Evolutionary conservation across 2,113 vertebrate genomes (phyloP), one percentile per base, ranked within the genome.

Genomic region (Trichechus manatus): DNA sequence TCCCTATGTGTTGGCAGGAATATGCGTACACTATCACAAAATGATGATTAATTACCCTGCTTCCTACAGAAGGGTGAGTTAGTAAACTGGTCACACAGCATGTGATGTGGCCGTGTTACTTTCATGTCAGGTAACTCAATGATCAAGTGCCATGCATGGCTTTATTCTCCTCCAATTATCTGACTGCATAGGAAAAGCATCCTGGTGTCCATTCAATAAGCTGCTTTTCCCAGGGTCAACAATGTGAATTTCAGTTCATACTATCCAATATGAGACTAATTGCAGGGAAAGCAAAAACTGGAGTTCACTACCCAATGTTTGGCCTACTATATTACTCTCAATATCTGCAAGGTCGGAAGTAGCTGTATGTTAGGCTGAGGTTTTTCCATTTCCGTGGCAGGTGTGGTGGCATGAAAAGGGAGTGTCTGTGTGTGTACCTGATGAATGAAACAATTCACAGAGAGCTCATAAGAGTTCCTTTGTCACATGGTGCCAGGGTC

Each of bases 31-130:
- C 93, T 97, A 39, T 91, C 93, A 94, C 84, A 97, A 97, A 98
- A 97, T 97, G 96, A 96, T 98, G 98, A 98, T 98, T 97, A 98
- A 97, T 98, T 98, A 95, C 96, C 92, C 20, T 70, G 77, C 95
- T 89, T 98, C 92, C 96, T 97, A 94, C 95, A 97, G 96, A 96
- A 97, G 97, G 31, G 36, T 86, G 87, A 94, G 95, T 98, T 98
- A 97, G 95, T 96, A 97, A 98, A 97, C 96, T 91, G 98, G 96
- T 98, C 98, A 98, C 98, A 98, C 95, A 97, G 83, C 14, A 0
- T 80, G 91, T 95, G 96, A 93, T 44, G 44, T 96, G 94, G 86
- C 97, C 94, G 83, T 94, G 91, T 97, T 95, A 95, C 96, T 97
- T 98, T 97, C 96, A 94, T 95, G 96, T 98, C 98, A 98, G 98